phyloP scores from a whole-genome alignment of 2,888 invertebrate species.

The Dorcus hopei region DNA sequence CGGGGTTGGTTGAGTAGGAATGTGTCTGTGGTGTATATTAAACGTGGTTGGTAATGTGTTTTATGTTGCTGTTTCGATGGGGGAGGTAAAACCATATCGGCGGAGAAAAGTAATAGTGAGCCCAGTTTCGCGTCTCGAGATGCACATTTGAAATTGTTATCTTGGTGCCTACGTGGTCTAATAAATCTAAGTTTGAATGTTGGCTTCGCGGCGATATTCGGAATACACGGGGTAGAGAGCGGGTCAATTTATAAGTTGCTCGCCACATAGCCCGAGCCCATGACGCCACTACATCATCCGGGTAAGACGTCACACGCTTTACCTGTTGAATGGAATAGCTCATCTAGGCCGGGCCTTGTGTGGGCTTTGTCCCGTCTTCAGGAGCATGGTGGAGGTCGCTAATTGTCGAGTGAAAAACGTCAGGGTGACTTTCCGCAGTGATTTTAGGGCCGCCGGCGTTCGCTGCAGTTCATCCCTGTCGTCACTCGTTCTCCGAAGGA shows the following conservation, averaged over 20 bases:
- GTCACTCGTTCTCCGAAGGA: no score
- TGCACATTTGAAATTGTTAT: slow-evolving; percentile 38
- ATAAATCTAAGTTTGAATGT: slow-evolving; percentile 38
- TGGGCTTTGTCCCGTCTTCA: no score
- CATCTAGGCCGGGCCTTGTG: not conserved
- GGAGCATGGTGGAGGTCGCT: no score
- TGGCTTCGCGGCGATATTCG: slow-evolving; percentile 24
- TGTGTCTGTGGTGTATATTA: no score
- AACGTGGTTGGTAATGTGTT: no score
- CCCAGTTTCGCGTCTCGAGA: slow-evolving; percentile 27
- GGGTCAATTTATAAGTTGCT: slow-evolving; percentile 38
- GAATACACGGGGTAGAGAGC: slow-evolving; percentile 30
- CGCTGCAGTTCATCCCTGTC: slow-evolving; percentile 2
- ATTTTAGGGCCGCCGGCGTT: no score
- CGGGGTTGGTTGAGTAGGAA: no score
- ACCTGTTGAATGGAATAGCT: slow-evolving; percentile 12
- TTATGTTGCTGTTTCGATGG: no score
- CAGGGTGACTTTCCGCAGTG: no score
- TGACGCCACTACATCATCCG: slow-evolving; percentile 31
- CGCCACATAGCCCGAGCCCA: slow-evolving; percentile 27
- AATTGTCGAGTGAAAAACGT: no score
- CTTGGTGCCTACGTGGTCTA: slow-evolving; percentile 29
- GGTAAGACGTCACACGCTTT: slow-evolving; percentile 15
- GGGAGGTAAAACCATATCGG: no score
- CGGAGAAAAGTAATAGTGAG: no score